phyloP scores from a whole-genome alignment of 1,140 invertebrate genomes.

The Tetramorium alpestre region DNA sequence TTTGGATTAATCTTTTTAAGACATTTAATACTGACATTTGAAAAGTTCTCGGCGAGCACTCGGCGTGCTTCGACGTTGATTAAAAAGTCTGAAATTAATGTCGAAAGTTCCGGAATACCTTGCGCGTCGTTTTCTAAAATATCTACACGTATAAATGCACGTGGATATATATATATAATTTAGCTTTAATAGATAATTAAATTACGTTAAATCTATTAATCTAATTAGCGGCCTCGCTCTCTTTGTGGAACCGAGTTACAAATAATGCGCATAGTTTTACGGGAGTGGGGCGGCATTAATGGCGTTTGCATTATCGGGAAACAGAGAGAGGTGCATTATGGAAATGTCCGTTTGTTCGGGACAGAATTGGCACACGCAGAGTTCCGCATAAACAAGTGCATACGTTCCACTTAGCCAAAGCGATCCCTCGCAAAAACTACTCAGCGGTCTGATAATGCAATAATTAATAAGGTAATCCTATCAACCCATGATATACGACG shows the following conservation, averaged over 20 bases:
- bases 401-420: slow-evolving; percentile 37
- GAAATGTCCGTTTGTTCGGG: slow-evolving; percentile 47
- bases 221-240: slow-evolving; percentile 22
- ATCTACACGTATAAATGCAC: neutral
- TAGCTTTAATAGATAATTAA: slow-evolving; percentile 18
- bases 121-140: neutral
- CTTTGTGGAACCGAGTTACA: slow-evolving; percentile 18
- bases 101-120: neutral
- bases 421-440: slow-evolving; percentile 23
- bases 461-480: slow-evolving; percentile 36
- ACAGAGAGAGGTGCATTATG: slow-evolving; percentile 46
- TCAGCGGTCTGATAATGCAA: slow-evolving; percentile 18
- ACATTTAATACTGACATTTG: neutral
- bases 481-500: slow-evolving; percentile 10
- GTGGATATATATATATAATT: slow-evolving; percentile 23
- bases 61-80: neutral
- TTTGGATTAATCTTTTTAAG: neutral
- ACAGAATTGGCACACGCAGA: slow-evolving; percentile 46
- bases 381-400: slow-evolving; percentile 46
- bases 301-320: slow-evolving; percentile 37
- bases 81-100: slow-evolving; percentile 2
- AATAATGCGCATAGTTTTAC: slow-evolving; percentile 36
- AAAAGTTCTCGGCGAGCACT: neutral
- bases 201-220: slow-evolving; percentile 31
- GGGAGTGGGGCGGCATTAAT: slow-evolving; percentile 16